Conservation (phyloP, 2,113 vertebrate genomes). For the Neodon shergylaensis region DNA sequence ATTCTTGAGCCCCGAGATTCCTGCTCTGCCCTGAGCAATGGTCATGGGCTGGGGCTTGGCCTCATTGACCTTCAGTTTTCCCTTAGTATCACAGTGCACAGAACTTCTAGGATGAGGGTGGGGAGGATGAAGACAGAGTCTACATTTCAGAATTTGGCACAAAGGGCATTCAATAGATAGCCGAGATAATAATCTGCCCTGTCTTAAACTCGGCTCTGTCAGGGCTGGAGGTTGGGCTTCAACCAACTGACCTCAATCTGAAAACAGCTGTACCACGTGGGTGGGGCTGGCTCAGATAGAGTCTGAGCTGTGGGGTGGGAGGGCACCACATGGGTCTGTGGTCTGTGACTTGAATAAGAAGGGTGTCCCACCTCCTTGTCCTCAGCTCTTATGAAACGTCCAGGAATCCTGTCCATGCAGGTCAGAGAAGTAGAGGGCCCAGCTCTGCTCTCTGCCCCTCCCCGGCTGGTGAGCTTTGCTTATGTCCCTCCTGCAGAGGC, state of each 20-base stretch:
- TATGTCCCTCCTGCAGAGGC: neutral
- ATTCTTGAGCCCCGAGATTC: neutral
- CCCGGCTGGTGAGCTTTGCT: neutral
- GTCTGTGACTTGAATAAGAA: neutral
- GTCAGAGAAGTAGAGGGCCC: neutral
- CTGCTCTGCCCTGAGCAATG: neutral
- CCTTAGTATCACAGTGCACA: neutral
- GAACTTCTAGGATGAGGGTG: too few species aligned
- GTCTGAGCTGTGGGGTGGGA: neutral
- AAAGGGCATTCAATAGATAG: neutral
- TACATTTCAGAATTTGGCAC: neutral
- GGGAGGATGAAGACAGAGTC: neutral
- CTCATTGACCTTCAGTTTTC: neutral
- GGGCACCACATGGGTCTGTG: neutral
- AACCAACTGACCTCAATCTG: neutral
- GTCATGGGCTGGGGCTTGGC: neutral
- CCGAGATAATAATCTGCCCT: neutral
- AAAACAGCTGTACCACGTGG: neutral
- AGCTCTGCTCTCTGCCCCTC: neutral
- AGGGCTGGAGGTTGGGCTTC: neutral
- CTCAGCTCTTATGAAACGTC: fast-evolving
- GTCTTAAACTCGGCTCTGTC: neutral
- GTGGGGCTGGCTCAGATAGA: too few species aligned
- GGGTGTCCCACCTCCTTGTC: neutral
- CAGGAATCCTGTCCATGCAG: neutral